phyloP scores from a whole-genome alignment of 2,888 invertebrate genomes.

The Erannis defoliaria region DNA sequence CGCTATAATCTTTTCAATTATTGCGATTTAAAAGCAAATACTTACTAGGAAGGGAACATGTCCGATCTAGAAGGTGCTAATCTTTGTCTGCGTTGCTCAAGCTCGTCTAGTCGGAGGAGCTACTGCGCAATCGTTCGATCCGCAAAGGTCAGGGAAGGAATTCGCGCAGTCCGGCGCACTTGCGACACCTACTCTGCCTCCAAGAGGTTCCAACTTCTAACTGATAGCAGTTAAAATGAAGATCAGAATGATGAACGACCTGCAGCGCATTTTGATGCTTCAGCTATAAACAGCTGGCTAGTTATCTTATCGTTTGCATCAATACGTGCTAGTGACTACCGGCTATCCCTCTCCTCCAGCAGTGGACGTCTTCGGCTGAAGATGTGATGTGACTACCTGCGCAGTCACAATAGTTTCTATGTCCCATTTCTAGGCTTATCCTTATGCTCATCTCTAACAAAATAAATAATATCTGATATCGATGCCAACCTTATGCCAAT shows the following conservation, averaged over 20 bases:
- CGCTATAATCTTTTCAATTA: not conserved
- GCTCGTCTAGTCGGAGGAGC: slow-evolving; percentile 81
- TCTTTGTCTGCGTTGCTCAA: slow-evolving; percentile 80
- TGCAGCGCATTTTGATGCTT: not conserved
- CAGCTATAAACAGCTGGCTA: no score
- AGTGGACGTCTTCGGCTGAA: no score
- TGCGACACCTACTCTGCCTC: slow-evolving; percentile 74
- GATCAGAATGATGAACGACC: not conserved
- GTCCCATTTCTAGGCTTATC: no score
- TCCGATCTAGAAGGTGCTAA: slow-evolving; percentile 63
- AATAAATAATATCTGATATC: no score
- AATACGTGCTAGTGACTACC: no score
- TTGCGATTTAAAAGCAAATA: not conserved
- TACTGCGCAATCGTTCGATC: slow-evolving; percentile 83
- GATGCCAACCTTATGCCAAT: no score
- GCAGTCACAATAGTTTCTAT: no score
- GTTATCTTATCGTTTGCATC: not conserved
- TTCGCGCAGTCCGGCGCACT: slow-evolving; percentile 82
- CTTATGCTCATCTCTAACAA: no score
- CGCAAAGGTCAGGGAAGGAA: slow-evolving; percentile 86
- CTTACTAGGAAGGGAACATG: slow-evolving; percentile 37
- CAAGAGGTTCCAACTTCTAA: slow-evolving; percentile 64
- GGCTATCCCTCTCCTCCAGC: no score
- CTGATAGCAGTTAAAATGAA: slow-evolving; percentile 10
- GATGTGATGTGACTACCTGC: no score